Base-by-base conservation (phyloP, 2,888 invertebrate genomes). In the Ypsolopha scabrella region DNA sequence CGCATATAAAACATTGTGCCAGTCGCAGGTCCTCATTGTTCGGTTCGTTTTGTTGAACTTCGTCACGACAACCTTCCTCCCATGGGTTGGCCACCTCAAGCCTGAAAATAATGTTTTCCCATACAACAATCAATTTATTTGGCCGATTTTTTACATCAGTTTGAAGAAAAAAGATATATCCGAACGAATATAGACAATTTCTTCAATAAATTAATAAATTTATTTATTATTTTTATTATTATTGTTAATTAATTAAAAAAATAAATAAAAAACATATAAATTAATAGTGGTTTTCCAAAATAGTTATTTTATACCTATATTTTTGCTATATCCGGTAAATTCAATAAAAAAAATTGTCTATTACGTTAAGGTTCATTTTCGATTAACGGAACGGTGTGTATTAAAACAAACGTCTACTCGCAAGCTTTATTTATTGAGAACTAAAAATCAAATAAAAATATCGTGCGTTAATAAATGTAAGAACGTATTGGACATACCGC, bases 1-100 rank as follows among this genome's bases (percentile, higher is more conserved):
- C 36, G 53, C 58, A 58, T 59, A 51, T 63, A 58, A 58, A 58
- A 51, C 57, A 57, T 41, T 51, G 34, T 47, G 36, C 35, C 38
- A 51, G 34, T 46, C 34, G 51, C 51, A 51, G 38, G 47, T 47
- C 41, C 38, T 51, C 46, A 51, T 43, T 43, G 38, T 51, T 45
- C 44, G 51, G 41, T 37, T 44, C 44, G 37, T 37, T 41, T 37
- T 44, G 51, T 41, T 51, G 38, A 51, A 37, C 51, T 49, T 49
- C 39, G 49, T 49, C 49, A 49, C 49, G 49, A 37, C 44, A 51
- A 51, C 41, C 51, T 45, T 51, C 51, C 44, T 37, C 41, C 41
- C 41, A 44, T 51, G 51, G 51, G 51, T 44, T 45, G 1, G 51
- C 37, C 41, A 45, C 44, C 37, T 45, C 51, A 14, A 35, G 41